Conservation (phyloP, 2,888 invertebrate species). For the Epinotia brunnichana region DNA sequence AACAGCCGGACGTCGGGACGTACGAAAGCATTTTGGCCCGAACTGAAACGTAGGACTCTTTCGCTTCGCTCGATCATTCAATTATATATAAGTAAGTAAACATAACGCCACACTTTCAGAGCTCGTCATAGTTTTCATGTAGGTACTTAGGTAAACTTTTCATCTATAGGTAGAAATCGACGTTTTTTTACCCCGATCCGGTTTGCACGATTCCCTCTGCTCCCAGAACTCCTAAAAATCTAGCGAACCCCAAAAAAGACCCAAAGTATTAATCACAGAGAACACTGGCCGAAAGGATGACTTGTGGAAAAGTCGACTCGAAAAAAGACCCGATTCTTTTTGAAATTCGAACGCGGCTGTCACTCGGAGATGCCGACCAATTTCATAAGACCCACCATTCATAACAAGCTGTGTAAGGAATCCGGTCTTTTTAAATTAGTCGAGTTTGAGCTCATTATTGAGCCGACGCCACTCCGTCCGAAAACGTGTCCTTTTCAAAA, state of each 20-base stretch:
- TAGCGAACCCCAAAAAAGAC: conserved; percentile 55
- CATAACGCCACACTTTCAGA: no score
- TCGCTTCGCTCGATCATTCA: no score
- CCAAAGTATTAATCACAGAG: conserved; percentile 75
- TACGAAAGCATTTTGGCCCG: no score
- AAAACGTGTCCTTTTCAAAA: conserved; percentile 71
- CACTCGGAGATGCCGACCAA: conserved; percentile 59
- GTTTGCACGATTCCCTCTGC: background rate
- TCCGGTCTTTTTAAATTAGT: conserved; percentile 53
- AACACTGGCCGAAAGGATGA: conserved; percentile 72
- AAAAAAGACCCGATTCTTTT: conserved; percentile 65
- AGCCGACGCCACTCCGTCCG: conserved; percentile 55
- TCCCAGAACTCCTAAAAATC: conserved; percentile 48
- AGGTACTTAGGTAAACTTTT: no score
- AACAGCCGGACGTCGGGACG: no score
- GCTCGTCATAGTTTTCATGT: no score
- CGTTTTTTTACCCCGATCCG: background rate
- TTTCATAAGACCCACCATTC: conserved; percentile 49
- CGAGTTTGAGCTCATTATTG: conserved; percentile 61
- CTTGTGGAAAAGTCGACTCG: conserved; percentile 69
- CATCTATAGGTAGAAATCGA: no score
- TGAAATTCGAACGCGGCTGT: conserved; percentile 70
- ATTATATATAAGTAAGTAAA: no score
- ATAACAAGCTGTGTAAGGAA: conserved; percentile 1
- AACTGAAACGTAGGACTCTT: no score